Evolutionary conservation across 2,797 vertebrate species (phyloP), one percentile per base, ranked within the genome.

Genomic region (Mus spretus): DNA sequence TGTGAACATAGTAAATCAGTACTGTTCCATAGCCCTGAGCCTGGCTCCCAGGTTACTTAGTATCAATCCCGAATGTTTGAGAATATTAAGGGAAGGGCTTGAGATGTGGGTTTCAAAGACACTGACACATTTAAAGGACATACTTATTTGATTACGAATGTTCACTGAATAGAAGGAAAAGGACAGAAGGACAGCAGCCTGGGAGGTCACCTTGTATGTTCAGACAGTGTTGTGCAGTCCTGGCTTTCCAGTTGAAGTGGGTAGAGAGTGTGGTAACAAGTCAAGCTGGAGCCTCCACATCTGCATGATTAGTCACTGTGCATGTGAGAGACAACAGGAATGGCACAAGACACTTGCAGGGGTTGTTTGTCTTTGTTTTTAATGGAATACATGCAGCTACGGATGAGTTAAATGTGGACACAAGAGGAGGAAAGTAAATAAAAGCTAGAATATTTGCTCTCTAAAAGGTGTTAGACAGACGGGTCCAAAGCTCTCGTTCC

Each of bases 321-420:
- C 47, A 94, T 93, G 50, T 34, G 72, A 79, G 85, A 79, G 37
- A 6, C 72, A 90, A 92, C 91, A 37, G 74, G 81, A 89, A 93
- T 90, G 55, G 90, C 44, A 53, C 0, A 47, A 28, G 44, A 72
- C 37, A 40, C 31, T 55, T 22, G 90, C 63, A 40, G 40, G n/a
- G 40, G 14, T 55, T 34, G 20, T 12, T 59, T 37, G 28, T 31
- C 15, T 34, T 47, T 78, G 85, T 61, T 96, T 65, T 47, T 53
- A 93, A 85, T 19, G 57, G 61, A 94, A 85, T 50, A 55, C 15
- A 37, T 10, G 85, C 34, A 81, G 61, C 88, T 86, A 57, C 20
- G 34, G 79, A 82, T 78, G 88, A 95, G 53, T 93, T 74, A 88
- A 93, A 82, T n/a, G 47, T 74, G 0, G 34, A 44, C 4, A 31